A percentile compares a stretch with the other conserved stretches of the same genome.
These are phyloP conservation scores for Thalassoma bifasciatum DNA, from an alignment of 2,113 vertebrate species.

Conservation along the genomic window DNA sequence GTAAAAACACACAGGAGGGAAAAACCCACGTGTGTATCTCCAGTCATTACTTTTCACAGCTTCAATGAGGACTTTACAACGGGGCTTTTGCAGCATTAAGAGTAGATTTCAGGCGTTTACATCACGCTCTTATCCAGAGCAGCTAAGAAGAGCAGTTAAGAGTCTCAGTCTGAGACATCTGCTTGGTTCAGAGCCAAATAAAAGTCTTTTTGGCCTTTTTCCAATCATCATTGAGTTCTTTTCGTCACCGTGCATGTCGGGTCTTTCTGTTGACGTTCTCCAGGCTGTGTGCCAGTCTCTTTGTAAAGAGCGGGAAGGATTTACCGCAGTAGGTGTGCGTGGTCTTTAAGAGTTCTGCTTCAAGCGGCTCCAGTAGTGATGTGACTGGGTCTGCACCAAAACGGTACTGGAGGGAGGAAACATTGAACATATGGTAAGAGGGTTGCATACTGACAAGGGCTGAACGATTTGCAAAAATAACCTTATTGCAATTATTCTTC, in stretches of 20 bases:
- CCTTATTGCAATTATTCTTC: no score
- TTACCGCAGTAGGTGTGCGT: conserved; percentile 92
- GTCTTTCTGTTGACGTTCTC: conserved; percentile 46
- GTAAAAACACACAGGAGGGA: neutral
- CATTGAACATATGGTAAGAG: neutral
- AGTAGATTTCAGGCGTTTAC: conserved; percentile 24
- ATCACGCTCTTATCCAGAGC: conserved; percentile 39
- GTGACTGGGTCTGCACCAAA: conserved; percentile 86
- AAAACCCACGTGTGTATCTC: neutral
- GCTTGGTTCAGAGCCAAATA: neutral
- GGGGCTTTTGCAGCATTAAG: neutral
- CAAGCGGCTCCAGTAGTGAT: conserved; percentile 87
- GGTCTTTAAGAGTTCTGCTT: conserved; percentile 86
- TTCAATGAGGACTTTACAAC: conserved; percentile 6
- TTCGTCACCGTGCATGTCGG: conserved; percentile 4
- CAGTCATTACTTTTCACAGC: neutral
- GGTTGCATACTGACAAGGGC: no score
- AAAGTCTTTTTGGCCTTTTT: neutral
- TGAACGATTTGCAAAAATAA: no score
- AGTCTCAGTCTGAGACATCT: conserved; percentile 29
- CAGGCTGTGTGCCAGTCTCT: conserved; percentile 86
- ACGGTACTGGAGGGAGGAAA: conserved; percentile 81
- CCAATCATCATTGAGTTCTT: neutral
- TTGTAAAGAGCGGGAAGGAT: conserved; percentile 87
- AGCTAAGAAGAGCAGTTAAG: conserved; percentile 6